These are phyloP conservation scores for Drosophila suzukii DNA, from an alignment of 1,140 invertebrate species.

Conservation along the genomic window DNA sequence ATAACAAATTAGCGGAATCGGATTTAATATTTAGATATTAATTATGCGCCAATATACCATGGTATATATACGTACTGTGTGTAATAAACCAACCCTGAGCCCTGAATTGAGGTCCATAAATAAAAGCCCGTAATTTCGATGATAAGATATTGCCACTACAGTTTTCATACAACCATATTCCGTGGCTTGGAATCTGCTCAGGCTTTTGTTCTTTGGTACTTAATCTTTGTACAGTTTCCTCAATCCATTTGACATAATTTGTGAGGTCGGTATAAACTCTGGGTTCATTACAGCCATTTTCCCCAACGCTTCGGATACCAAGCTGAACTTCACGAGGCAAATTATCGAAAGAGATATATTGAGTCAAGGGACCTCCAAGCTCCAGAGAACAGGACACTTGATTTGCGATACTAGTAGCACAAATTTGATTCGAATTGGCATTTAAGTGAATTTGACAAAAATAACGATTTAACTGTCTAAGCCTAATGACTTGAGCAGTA, in stretches of 20 bases:
- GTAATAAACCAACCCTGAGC: neutral
- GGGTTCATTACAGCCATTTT: neutral
- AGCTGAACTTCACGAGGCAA: accelerated
- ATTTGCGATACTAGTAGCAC: neutral
- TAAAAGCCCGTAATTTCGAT: neutral
- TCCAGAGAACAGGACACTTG: neutral
- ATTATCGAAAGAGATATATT: neutral
- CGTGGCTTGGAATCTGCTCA: neutral
- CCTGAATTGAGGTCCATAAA: neutral
- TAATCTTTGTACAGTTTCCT: neutral
- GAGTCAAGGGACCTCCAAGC: neutral
- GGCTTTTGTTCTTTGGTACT: neutral
- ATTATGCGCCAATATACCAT: too few species aligned
- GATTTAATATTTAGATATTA: too few species aligned
- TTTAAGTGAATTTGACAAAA: neutral
- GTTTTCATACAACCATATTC: neutral
- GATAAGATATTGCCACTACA: neutral
- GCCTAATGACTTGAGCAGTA: neutral
- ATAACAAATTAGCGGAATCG: too few species aligned
- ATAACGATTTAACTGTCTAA: neutral
- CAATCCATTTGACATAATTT: neutral
- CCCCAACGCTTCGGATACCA: neutral
- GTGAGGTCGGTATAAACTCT: neutral
- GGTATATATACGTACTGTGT: neutral
- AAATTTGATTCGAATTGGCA: neutral